Evolutionary conservation across 2,888 invertebrate species (phyloP).

Genomic region (Lepidocyrtinus sp.): DNA sequence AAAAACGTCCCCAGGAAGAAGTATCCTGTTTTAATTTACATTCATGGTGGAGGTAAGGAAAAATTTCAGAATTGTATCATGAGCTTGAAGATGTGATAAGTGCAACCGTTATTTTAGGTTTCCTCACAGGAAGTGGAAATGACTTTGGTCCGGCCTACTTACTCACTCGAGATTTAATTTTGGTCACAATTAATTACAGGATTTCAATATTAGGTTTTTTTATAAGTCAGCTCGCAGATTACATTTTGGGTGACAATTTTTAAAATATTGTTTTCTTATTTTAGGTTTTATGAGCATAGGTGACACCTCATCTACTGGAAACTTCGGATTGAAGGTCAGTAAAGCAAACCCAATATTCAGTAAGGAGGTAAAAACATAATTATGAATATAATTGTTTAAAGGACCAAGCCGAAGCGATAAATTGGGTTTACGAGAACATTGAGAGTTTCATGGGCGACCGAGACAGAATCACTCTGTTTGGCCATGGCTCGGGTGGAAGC

Average conservation of each 20-base stretch:
- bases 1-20: constrained; percentile 25
- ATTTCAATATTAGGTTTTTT: constrained; percentile 63
- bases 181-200: constrained; percentile 64
- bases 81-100: too few relatives aligned
- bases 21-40: constrained; percentile 40
- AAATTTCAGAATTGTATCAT: constrained; percentile 16
- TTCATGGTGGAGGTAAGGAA: constrained; percentile 49
- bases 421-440: constrained; percentile 59
- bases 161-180: constrained; percentile 55
- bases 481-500: constrained; percentile 51
- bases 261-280: constrained; percentile 15
- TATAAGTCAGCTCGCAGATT: not conserved
- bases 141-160: constrained; percentile 65
- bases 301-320: constrained; percentile 38
- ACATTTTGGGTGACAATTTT: not conserved
- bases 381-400: constrained; percentile 54
- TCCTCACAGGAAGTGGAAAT: constrained; percentile 50
- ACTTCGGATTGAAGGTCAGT: constrained; percentile 37
- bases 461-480: constrained; percentile 43
- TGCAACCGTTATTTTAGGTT: too few relatives aligned
- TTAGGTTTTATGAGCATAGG: constrained; percentile 61
- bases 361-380: too few relatives aligned
- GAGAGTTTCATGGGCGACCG: constrained; percentile 55
- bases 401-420: constrained; percentile 53
- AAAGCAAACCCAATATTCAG: too few relatives aligned